Evolutionary conservation across 2,888 invertebrate species (phyloP), one percentile per base, ranked within the genome.

Genomic region (Xanthorhoe designata): DNA sequence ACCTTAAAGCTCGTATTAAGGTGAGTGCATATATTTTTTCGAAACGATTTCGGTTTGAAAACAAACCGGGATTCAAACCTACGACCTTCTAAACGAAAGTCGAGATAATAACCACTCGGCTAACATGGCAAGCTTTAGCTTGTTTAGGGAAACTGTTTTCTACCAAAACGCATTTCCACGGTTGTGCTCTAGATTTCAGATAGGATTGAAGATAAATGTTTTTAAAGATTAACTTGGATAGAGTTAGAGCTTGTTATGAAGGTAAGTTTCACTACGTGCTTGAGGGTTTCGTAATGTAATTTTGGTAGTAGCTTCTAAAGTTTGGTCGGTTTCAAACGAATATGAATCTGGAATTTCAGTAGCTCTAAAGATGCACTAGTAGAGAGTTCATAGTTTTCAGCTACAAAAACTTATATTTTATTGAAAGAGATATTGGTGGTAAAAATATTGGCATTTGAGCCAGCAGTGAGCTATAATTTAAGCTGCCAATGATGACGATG

Each of bases 141-240:
- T n/a, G n/a, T 47, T 15, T 15, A 47, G 17, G 52, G 51, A 49
- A 18, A 54, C 62, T 10, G 56, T 18, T 67, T 62, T 51, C 62
- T 50, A 45, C 4, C 13, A 45, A 24, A 57, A 45, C 17, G 55
- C 32, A 47, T 55, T 64, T 64, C 8, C 51, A 67, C 78, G 80
- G 77, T 76, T 79, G 71, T 78, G 78, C 75, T 74, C 77, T 77
- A 86, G 85, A 85, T 85, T 78, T 79, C 69, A 80, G 81, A 83
- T 86, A 84, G 80, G 77, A 81, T 78, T 75, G 74, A 75, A 76
- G 77, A 79, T 75, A 70, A 74, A 76, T 72, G 76, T 68, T 71
- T 64, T 68, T 59, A 55, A 66, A 66, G 61, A 64, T 64, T 68
- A 68, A 62, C 54, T 73, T 73, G 55, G 58, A 59, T 51, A 47